Percentiles rank a stretch among this genome's conserved stretches.
Evolutionary conservation across 1,140 invertebrate species (phyloP).

Genomic region (Semibalanus balanoides): DNA sequence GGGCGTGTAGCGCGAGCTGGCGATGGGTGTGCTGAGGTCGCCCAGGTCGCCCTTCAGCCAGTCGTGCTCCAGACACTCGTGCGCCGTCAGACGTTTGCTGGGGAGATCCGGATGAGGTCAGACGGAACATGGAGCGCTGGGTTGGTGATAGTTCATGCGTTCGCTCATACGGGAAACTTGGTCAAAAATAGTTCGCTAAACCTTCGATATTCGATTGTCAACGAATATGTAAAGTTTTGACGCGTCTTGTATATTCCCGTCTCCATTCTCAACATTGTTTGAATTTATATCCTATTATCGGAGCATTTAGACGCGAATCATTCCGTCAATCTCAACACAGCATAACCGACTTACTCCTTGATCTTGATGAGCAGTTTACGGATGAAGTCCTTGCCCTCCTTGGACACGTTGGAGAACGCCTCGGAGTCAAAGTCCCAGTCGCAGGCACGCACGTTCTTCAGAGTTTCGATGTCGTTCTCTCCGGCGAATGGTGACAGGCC

Average conservation of each 20-base stretch:
- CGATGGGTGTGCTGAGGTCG: conserved; percentile 56
- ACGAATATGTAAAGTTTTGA: too few relatives aligned
- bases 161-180: too few relatives aligned
- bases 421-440: conserved; percentile 98
- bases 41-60: conserved; percentile 81
- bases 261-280: too few relatives aligned
- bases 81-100: conserved; percentile 92
- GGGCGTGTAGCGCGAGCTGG: conserved; percentile 62
- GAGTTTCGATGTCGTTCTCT: conserved; percentile 93
- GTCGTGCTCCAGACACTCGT: conserved; percentile 86
- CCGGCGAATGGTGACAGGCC: conserved; percentile 97
- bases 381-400: conserved; percentile 97
- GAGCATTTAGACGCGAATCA: too few relatives aligned
- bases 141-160: too few relatives aligned
- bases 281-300: too few relatives aligned
- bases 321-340: too few relatives aligned
- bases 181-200: too few relatives aligned
- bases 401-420: conserved; percentile 81
- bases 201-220: too few relatives aligned
- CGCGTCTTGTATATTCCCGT: too few relatives aligned
- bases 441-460: conserved; percentile 95
- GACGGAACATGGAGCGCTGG: too few relatives aligned
- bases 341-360: conserved; percentile 65
- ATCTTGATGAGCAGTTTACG: conserved; percentile 76
- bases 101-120: too few relatives aligned